Base-by-base conservation (phyloP, 1,140 invertebrate species). In the Campoletis sonorensis region DNA sequence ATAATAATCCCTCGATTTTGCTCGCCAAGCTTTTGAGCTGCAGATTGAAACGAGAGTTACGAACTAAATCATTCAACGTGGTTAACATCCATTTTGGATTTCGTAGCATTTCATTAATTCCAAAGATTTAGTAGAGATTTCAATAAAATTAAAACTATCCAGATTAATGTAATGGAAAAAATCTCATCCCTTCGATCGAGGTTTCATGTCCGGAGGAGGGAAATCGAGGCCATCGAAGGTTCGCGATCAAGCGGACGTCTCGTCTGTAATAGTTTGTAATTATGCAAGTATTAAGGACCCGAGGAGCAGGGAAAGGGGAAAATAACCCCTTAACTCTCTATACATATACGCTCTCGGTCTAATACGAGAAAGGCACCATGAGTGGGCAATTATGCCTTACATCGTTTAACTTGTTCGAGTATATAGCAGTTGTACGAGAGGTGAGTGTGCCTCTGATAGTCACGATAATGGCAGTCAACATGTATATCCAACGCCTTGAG, bases 341-440 rank as follows among this genome's bases (percentile, higher is more conserved):
- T 54, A 64, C 23, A 27, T 64, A 21, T 64, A 26, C 23, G 40
- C 40, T 61, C 54, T 37, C 30, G 27, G 73, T 77, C 73, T 77
- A 77, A 26, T 77, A 77, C 54, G 51, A 54, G 73, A 23, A 21
- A 77, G 30, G 73, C 8, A 77, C 54, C 54, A 77, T 77, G 73
- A 77, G 73, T 77, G 73, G 73, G 73, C 73, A 77, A 77, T 77
- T 77, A 77, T 77, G 73, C 27, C 73, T 77, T 77, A 77, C 73
- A 77, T 77, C 54, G 73, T 77, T 77, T 61, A 77, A 77, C 73
- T 77, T 77, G 51, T 77, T 77, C 73, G 73, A 77, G 73, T 61
- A 77, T 26, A 64, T 27, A 64, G 61, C 51, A 77, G 73, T 77
- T 77, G 51, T 77, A 61, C 72, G 54, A 77, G 61, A 64, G 61